A percentile compares a stretch with the other conserved stretches of the same genome.
Evolutionary conservation across 2,888 invertebrate species (phyloP).

Genomic region (Hyposoter didymator): DNA sequence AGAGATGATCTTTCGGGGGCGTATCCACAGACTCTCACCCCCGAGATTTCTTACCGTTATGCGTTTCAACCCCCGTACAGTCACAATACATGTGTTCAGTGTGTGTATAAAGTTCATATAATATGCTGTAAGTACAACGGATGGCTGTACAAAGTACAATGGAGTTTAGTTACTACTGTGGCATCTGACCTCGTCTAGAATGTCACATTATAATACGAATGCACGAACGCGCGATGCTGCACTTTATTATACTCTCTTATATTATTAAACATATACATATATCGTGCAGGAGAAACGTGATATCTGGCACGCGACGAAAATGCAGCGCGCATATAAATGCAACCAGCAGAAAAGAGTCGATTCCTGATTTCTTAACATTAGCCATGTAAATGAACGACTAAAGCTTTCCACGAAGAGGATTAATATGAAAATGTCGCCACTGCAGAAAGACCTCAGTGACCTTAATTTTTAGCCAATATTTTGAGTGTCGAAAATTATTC

Average conservation of each 20-base stretch:
- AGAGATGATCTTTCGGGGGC: conserved; percentile 81
- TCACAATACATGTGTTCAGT: background rate
- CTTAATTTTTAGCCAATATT: background rate
- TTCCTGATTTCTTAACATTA: conserved; percentile 8
- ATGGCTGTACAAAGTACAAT: conserved; percentile 73
- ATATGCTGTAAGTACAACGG: conserved; percentile 51
- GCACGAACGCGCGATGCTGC: conserved; percentile 69
- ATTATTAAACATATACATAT: conserved; percentile 44
- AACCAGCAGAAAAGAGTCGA: conserved; percentile 10
- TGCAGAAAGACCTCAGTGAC: too few relatives aligned
- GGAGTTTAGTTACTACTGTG: conserved; percentile 79
- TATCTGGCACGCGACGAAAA: conserved; percentile 78
- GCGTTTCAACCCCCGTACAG: conserved; percentile 50
- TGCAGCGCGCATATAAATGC: conserved; percentile 35
- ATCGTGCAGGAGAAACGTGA: conserved; percentile 52
- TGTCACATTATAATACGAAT: conserved; percentile 83
- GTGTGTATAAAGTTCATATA: conserved; percentile 19
- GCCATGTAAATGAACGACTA: background rate
- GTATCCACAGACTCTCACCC: conserved; percentile 70
- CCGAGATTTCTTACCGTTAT: conserved; percentile 74
- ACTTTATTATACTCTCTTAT: conserved; percentile 52
- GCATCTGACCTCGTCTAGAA: conserved; percentile 82
- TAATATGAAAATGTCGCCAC: too few relatives aligned
- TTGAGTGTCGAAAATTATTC: background rate
- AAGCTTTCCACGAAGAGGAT: background rate